phyloP scores from a whole-genome alignment of 2,888 invertebrate species.

The Caenorhabditis wallacei region DNA sequence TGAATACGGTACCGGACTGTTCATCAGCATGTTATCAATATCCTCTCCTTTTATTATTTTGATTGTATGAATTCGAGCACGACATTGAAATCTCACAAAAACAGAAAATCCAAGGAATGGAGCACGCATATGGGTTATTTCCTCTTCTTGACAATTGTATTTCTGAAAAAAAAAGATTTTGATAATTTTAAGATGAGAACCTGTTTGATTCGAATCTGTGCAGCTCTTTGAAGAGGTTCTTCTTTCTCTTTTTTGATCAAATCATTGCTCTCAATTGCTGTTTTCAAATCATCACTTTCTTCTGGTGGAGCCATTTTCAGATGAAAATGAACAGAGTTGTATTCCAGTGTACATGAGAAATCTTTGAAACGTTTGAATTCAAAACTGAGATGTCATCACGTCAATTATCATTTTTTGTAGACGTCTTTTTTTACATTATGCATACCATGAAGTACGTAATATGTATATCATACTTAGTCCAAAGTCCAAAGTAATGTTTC shows the following conservation, averaged over 20 bases:
- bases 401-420: background rate
- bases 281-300: constrained; percentile 52
- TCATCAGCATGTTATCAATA: constrained; percentile 16
- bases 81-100: constrained; percentile 67
- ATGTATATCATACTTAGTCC: no score
- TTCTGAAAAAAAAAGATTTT: constrained; percentile 23
- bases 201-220: constrained; percentile 62
- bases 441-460: no score
- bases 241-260: constrained; percentile 27
- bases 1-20: constrained; percentile 48
- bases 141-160: constrained; percentile 63
- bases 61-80: constrained; percentile 63
- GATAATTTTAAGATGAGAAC: background rate
- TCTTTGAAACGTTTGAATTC: background rate
- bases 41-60: constrained; percentile 38
- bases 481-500: no score
- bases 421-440: background rate
- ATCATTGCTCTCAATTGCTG: constrained; percentile 55
- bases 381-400: background rate
- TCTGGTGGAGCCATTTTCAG: constrained; percentile 12
- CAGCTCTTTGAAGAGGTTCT: constrained; percentile 46
- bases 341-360: no score
- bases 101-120: constrained; percentile 68
- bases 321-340: background rate
- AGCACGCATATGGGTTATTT: constrained; percentile 50